Conservation (phyloP, 2,888 invertebrate species). For the Hyposoter dolosus region DNA sequence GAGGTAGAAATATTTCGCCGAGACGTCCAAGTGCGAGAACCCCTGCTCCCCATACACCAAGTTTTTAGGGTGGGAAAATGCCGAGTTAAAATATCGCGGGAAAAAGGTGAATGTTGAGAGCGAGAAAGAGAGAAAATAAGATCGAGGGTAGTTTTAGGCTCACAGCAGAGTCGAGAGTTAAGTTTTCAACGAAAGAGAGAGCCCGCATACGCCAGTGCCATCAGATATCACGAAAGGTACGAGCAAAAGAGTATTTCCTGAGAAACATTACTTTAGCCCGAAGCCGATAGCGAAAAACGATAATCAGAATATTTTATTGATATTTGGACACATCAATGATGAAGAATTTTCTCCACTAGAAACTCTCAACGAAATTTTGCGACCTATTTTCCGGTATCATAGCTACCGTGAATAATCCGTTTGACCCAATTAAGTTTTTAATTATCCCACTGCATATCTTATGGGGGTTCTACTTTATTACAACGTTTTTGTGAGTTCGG, state of each 20-base stretch:
- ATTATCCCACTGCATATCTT: neutral
- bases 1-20: constrained; percentile 79
- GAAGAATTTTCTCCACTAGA: neutral
- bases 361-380: no score
- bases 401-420: neutral
- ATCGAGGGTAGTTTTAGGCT: constrained; percentile 69
- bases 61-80: constrained; percentile 35
- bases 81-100: constrained; percentile 49
- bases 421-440: neutral
- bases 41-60: constrained; percentile 38
- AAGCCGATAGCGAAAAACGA: neutral
- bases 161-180: constrained; percentile 71
- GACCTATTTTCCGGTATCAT: neutral
- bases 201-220: constrained; percentile 73
- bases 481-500: neutral
- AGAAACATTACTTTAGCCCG: constrained; percentile 77
- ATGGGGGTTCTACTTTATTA: neutral
- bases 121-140: constrained; percentile 27
- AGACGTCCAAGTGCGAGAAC: constrained; percentile 64
- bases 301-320: neutral
- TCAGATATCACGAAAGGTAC: constrained; percentile 81
- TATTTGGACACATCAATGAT: neutral
- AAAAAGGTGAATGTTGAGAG: constrained; percentile 25
- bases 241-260: constrained; percentile 79
- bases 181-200: constrained; percentile 78